A percentile compares a stretch with the other conserved stretches of the same genome.
These are phyloP conservation scores for Achatina immaculata DNA, from an alignment of 1,140 invertebrate genomes.

Conservation along the genomic window DNA sequence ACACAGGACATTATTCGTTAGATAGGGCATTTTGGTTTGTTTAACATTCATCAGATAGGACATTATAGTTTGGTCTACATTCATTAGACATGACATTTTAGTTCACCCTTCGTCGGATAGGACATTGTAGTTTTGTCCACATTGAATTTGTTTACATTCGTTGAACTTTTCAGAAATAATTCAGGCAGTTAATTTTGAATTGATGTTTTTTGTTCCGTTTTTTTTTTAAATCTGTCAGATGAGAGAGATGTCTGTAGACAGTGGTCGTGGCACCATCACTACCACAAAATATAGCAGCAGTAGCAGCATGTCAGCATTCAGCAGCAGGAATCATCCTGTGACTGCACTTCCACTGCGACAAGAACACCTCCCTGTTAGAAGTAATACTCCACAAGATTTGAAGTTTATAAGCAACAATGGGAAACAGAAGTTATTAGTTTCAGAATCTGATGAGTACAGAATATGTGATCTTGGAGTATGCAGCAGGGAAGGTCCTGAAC, in stretches of 20 bases:
- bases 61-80: no score
- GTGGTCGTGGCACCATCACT: constrained; percentile 68
- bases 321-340: constrained; percentile 42
- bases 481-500: background rate
- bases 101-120: no score
- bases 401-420: background rate
- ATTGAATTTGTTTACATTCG: no score
- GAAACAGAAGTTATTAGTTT: background rate
- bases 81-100: no score
- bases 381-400: background rate
- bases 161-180: no score
- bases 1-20: no score
- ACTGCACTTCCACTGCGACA: constrained; percentile 51
- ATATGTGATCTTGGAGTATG: background rate
- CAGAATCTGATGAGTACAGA: background rate
- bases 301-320: constrained; percentile 37
- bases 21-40: no score
- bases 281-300: constrained; percentile 46
- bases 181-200: no score
- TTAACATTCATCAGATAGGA: no score
- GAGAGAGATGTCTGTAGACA: constrained; percentile 68
- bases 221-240: constrained; percentile 46
- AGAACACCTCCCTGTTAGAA: constrained; percentile 37
- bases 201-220: no score
- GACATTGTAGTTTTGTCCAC: no score